phyloP scores from a whole-genome alignment of 2,113 vertebrate genomes.

The Sminthopsis crassicaudata region DNA sequence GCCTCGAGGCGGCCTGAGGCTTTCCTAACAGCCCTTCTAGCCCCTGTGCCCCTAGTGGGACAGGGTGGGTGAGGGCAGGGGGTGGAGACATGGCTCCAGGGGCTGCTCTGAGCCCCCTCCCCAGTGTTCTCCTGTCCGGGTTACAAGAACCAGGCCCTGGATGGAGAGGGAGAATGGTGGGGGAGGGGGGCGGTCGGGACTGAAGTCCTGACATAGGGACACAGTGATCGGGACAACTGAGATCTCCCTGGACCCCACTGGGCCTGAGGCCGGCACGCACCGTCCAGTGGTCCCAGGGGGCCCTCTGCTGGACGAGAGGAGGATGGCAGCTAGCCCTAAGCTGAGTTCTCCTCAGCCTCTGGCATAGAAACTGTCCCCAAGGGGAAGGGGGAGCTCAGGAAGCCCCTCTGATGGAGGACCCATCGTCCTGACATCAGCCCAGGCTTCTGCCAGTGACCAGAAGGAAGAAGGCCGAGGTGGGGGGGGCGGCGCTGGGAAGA shows the following conservation, averaged over 20 bases:
- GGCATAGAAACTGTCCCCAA: neutral
- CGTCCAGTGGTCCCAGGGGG: neutral
- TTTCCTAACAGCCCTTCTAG: no score
- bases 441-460: no score
- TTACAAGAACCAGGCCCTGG: neutral
- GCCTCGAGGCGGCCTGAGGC: no score
- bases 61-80: no score
- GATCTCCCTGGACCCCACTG: neutral
- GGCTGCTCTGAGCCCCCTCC: neutral
- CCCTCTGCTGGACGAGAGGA: constrained; percentile 40
- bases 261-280: neutral
- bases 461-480: no score
- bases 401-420: neutral
- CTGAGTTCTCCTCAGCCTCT: neutral
- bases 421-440: no score
- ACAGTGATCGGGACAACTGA: neutral
- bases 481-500: neutral
- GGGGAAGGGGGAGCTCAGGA: neutral
- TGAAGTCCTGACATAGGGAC: neutral
- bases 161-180: neutral
- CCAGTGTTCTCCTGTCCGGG: neutral
- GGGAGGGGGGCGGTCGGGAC: no score
- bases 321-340: neutral
- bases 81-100: neutral
- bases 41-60: neutral